A percentile compares a stretch with the other conserved stretches of the same genome.
These are phyloP conservation scores for Serranochromis macrocephalus DNA, from an alignment of 2,113 vertebrate species.

Conservation along the genomic window DNA sequence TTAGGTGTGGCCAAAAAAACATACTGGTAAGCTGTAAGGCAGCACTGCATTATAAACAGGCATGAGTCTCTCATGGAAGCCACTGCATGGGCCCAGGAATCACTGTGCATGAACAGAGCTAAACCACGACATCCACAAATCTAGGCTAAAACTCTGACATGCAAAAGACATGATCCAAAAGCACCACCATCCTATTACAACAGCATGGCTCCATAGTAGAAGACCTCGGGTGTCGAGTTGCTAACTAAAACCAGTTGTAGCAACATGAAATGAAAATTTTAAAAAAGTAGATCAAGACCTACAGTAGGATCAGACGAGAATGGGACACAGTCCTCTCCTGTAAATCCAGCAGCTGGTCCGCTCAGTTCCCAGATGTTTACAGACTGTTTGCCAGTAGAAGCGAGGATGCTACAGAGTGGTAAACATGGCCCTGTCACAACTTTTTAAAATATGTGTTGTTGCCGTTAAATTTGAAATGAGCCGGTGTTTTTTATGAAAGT, in stretches of 20 bases:
- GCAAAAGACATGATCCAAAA: background rate
- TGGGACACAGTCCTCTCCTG: background rate
- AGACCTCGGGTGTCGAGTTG: background rate
- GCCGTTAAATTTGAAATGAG: background rate
- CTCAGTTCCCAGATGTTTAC: background rate
- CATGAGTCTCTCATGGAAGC: background rate
- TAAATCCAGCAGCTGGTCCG: background rate
- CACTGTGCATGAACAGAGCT: background rate
- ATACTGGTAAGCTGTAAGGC: background rate
- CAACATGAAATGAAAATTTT: background rate
- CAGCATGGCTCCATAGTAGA: background rate
- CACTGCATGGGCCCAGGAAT: background rate
- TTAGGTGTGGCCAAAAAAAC: background rate
- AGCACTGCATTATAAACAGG: background rate
- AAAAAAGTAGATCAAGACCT: background rate
- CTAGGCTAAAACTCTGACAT: background rate
- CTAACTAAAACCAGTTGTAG: background rate
- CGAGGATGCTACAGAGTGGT: background rate
- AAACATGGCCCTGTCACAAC: background rate
- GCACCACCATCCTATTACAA: background rate
- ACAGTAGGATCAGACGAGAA: background rate
- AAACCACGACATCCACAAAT: background rate
- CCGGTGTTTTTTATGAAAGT: background rate
- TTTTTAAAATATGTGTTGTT: background rate
- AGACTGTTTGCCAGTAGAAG: background rate